Base-by-base conservation (phyloP, 1,140 invertebrate genomes). In the Steinernema feltiae region DNA sequence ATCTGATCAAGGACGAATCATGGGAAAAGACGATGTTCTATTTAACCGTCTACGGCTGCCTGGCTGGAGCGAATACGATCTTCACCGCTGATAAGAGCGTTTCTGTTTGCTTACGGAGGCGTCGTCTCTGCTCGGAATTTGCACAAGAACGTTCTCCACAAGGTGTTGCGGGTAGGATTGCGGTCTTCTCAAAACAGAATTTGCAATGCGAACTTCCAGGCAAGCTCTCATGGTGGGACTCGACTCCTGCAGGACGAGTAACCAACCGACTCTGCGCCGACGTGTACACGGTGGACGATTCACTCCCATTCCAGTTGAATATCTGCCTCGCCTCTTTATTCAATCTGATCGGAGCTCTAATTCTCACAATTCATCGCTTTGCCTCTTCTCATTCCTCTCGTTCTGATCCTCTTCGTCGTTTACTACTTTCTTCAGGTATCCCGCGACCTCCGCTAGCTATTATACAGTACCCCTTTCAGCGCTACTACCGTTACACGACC, bases 211-310 rank as follows among this genome's bases (percentile, higher is more conserved):
- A 41, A 7, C 7, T 89, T 90, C 84, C 95, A 92, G 92, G 93
- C 0, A 91, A 92, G 86, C 89, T 93, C 35, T 89, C 89, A 24
- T 97, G 97, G 87, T 98, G 97, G 87, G 93, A 97, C 83, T 87
- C 91, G 1, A 94, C 93, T 30, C 92, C 95, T 0, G 87, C 92
- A n/a, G 96, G 84, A 1, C 89, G 94, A 46, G 94, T 98, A 69
- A 87, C 98, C 3, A 99, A 98, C 87, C 90, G 96, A 80, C 97
- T 98, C 85, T 97, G 94, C 2, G 94, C 93, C 0, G 97, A 99
- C 84, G 91, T 93, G 0, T 94, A 94, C 84, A 92, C 93, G 0
- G 90, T 96, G 7, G 96, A 99, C 85, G 95, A 98, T 86, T 92
- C 92, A 0, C 88, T 99, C 32, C 96, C 96, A 0, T 98, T 99